Conservation (phyloP, 1,140 invertebrate species). For the Drosophila virilis region DNA sequence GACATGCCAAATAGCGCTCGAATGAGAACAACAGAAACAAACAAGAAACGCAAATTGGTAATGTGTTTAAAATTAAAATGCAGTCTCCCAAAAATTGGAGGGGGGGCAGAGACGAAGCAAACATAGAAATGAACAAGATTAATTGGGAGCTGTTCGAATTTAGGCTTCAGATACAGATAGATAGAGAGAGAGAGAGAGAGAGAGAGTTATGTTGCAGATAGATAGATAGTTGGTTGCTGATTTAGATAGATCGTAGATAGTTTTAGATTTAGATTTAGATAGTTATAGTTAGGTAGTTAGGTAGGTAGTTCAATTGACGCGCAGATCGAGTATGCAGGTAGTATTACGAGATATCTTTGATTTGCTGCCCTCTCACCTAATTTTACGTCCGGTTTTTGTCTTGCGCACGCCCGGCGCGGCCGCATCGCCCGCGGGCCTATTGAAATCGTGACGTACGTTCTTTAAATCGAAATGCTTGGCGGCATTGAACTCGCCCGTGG, state of each 20-base stretch:
- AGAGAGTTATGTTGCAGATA: background rate
- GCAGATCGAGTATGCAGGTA: conserved; percentile 39
- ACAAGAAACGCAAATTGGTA: conserved; percentile 40
- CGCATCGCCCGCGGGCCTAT: conserved; percentile 79
- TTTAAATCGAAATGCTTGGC: conserved; percentile 83
- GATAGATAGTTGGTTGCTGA: conserved; percentile 16
- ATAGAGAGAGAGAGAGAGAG: background rate
- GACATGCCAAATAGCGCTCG: conserved; percentile 47
- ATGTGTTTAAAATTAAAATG: conserved; percentile 30
- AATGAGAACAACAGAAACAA: conserved; percentile 18
- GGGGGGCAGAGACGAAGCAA: background rate
- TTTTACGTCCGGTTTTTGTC: conserved; percentile 83
- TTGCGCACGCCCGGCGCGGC: conserved; percentile 72
- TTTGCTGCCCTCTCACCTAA: conserved; percentile 81
- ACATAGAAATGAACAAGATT: background rate
- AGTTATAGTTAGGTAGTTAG: conserved; percentile 30
- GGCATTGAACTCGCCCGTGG: conserved; percentile 70
- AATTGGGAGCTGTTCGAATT: conserved; percentile 35
- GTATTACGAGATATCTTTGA: conserved; percentile 27
- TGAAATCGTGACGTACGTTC: conserved; percentile 80
- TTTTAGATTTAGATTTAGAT: conserved; percentile 12
- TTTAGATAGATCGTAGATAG: conserved; percentile 51
- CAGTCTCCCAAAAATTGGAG: background rate
- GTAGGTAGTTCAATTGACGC: conserved; percentile 54
- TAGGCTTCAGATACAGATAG: background rate